Evolutionary conservation across 2,888 invertebrate species (phyloP).

Genomic region (Harmothoe impar): DNA sequence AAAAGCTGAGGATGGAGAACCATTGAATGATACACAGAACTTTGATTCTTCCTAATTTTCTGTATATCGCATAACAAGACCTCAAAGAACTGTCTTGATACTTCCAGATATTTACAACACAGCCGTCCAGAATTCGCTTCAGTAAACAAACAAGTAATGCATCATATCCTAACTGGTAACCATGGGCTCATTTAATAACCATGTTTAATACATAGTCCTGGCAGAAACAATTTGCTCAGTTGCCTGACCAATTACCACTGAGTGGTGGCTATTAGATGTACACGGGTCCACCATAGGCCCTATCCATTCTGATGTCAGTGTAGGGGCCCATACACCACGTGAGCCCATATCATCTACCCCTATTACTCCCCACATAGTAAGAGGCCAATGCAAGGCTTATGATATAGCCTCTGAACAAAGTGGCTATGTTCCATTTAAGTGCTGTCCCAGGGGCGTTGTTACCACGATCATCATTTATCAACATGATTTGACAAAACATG

Average conservation of each 20-base stretch:
- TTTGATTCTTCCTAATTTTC: too few relatives aligned
- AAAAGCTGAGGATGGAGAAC: too few relatives aligned
- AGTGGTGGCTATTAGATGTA: neutral
- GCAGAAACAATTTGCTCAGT: too few relatives aligned
- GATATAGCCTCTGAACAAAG: slow-evolving; percentile 1
- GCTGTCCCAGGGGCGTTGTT: neutral
- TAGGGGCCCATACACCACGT: neutral
- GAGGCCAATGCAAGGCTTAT: neutral
- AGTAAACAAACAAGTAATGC: too few relatives aligned
- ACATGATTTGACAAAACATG: neutral
- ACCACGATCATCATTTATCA: slow-evolving; percentile 26
- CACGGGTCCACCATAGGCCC: neutral
- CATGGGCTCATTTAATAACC: too few relatives aligned
- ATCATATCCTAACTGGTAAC: too few relatives aligned
- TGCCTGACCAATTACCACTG: neutral
- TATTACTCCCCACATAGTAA: neutral
- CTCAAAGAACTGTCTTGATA: too few relatives aligned
- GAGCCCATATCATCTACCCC: neutral
- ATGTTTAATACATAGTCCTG: too few relatives aligned
- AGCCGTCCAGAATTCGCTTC: too few relatives aligned
- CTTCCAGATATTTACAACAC: too few relatives aligned
- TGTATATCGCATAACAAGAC: too few relatives aligned
- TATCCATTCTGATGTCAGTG: neutral
- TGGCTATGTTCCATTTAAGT: slow-evolving; percentile 14
- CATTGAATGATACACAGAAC: too few relatives aligned